Base-by-base conservation (phyloP, 2,888 invertebrate genomes). In the Camptogramma bilineatum region DNA sequence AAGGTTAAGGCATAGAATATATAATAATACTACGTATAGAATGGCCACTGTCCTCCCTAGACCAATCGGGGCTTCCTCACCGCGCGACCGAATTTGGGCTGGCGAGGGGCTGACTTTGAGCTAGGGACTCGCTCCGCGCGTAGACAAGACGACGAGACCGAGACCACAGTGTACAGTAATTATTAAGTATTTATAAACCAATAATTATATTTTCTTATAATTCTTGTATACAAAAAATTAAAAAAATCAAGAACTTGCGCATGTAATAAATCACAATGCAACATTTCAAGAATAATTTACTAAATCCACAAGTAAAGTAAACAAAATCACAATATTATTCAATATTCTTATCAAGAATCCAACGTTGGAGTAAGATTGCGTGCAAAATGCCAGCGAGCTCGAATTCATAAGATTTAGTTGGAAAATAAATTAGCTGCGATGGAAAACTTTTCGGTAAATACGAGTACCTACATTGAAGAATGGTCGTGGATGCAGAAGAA, bases 371-470 rank as follows among this genome's bases (percentile, higher is more conserved):
- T 87, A 82, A 82, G 85, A 86, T 92, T 85, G 92, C 92, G 92
- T 92, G 92, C 86, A 79, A 82, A 86, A 84, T 83, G 84, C 82
- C 84, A 77, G 85, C 86, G 80, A 79, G 85, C 80, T 83, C 80
- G 81, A 88, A 87, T 88, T 90, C 87, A 88, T 88, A 89, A 90
- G 90, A 91, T 91, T 91, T 88, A 86, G 86, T 88, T 81, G 84
- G 86, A 85, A 92, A 91, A 91, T 92, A 92, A 91, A 92, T 91
- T 90, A 91, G 83, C 84, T 86, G 81, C 85, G 87, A 87, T 86
- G 91, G 85, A 84, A 90, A 91, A 89, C 80, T 91, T 92, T 90
- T 88, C 77, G 83, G 87, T 87, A 87, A 88, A 90, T 88, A 90
- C 80, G 78, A 85, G 31, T 28, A 54, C n/a, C n/a, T n/a, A n/a